These are phyloP conservation scores for Trichosurus vulpecula DNA, from an alignment of 2,797 vertebrate genomes.

Conservation along the genomic window DNA sequence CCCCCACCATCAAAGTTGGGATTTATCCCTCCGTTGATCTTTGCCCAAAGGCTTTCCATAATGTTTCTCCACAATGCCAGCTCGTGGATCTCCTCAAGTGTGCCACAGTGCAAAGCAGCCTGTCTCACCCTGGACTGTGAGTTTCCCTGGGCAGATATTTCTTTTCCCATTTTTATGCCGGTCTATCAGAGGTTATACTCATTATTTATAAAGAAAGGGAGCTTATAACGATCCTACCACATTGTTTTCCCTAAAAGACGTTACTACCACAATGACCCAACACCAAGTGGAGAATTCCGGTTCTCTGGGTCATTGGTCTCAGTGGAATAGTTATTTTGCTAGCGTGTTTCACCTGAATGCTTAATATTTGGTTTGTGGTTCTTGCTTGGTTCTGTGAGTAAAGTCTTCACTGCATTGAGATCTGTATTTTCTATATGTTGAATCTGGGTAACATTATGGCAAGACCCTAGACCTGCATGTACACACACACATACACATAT, in stretches of 20 bases:
- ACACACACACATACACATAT: no score
- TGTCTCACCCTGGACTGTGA: not conserved
- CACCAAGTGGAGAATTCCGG: not conserved
- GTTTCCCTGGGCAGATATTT: not conserved
- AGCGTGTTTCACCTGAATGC: not conserved
- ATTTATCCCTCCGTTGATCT: not conserved
- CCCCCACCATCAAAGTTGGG: not conserved
- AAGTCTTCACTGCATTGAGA: not conserved
- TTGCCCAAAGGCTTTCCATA: not conserved
- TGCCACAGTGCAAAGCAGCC: not conserved
- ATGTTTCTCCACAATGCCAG: not conserved
- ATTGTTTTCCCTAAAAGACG: not conserved
- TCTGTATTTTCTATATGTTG: not conserved
- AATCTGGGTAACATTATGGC: not conserved
- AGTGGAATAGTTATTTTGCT: not conserved
- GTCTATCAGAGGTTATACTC: not conserved
- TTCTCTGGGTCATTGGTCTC: not conserved
- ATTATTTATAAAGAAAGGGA: not conserved
- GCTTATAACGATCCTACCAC: not conserved
- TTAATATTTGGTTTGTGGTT: not conserved
- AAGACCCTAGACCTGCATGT: not conserved
- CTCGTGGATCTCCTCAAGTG: not conserved
- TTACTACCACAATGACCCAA: not conserved
- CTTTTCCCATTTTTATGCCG: not conserved
- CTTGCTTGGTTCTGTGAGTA: not conserved